Conservation (phyloP, 2,797 vertebrate species). For the Diplodus sargus region DNA sequence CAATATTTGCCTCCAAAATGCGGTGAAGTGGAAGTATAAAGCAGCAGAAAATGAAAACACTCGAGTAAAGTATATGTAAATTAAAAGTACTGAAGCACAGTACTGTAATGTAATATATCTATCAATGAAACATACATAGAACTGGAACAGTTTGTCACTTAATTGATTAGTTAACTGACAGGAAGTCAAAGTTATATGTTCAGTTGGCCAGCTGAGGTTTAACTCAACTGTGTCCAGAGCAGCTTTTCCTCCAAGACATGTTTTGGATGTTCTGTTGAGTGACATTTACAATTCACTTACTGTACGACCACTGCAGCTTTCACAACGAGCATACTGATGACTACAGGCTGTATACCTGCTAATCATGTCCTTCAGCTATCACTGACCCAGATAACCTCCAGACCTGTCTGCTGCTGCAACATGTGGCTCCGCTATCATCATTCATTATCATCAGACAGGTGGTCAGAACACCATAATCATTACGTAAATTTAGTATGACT, state of each 20-base stretch:
- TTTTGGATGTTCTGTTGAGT: background rate
- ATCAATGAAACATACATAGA: too few species aligned
- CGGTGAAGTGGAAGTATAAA: too few species aligned
- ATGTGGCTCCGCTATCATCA: slow-evolving; percentile 34
- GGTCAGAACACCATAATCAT: background rate
- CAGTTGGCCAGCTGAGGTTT: background rate
- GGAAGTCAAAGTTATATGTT: too few species aligned
- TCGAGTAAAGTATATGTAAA: too few species aligned
- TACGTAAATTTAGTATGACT: slow-evolving; percentile 9
- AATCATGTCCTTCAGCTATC: slow-evolving; percentile 14
- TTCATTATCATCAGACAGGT: background rate
- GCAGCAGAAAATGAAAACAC: too few species aligned
- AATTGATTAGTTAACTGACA: too few species aligned
- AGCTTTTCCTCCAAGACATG: background rate
- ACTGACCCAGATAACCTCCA: slow-evolving; percentile 25
- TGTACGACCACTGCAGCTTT: background rate
- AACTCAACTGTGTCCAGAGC: background rate
- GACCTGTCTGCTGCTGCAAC: slow-evolving; percentile 10
- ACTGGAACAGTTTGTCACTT: too few species aligned
- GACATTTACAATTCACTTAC: background rate
- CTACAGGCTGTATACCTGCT: background rate
- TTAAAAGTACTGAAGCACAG: too few species aligned
- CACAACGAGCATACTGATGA: background rate
- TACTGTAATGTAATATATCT: too few species aligned
- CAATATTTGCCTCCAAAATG: too few species aligned